Percentiles rank a stretch among this genome's conserved stretches.
Evolutionary conservation across 92 coral and sea anemone species (phyloP).

Genomic region (Epizoanthus fatuus): DNA sequence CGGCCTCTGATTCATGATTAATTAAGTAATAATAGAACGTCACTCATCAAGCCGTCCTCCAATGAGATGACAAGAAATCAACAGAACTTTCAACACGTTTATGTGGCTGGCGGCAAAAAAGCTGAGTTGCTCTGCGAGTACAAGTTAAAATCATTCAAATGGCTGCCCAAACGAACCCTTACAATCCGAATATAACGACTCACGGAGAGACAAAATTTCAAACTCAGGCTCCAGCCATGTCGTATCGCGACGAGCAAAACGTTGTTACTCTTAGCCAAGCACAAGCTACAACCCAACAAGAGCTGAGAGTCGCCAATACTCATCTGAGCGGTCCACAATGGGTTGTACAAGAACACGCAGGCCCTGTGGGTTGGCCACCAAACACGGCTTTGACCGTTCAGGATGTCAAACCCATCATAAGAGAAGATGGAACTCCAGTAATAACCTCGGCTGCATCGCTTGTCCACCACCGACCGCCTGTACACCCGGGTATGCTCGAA

Average conservation of each 20-base stretch:
- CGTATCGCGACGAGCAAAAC: slow-evolving; percentile 93
- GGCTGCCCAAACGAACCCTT: slow-evolving; percentile 94
- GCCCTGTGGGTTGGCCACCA: slow-evolving; percentile 98
- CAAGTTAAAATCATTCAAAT: slow-evolving; percentile 82
- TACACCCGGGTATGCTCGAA: slow-evolving; percentile 94
- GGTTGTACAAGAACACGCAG: slow-evolving; percentile 98
- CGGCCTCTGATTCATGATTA: slow-evolving; percentile 93
- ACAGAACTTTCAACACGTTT: slow-evolving; percentile 99
- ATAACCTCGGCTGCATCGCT: slow-evolving; percentile 93
- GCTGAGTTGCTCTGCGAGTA: slow-evolving; percentile 75
- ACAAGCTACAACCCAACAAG: slow-evolving; percentile 69
- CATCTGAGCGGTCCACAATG: slow-evolving; percentile 92
- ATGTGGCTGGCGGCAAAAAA: slow-evolving; percentile 98
- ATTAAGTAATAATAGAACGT: slow-evolving; percentile 99
- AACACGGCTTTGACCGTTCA: slow-evolving; percentile 88
- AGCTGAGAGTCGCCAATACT: slow-evolving; percentile 88
- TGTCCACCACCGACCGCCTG: slow-evolving; percentile 95
- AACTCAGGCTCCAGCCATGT: slow-evolving; percentile 87
- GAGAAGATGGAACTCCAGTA: slow-evolving; percentile 96
- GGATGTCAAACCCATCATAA: slow-evolving; percentile 94
- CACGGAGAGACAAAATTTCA: slow-evolving; percentile 93
- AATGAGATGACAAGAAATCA: slow-evolving; percentile 90
- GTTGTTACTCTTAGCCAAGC: slow-evolving; percentile 79
- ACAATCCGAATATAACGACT: slow-evolving; percentile 85
- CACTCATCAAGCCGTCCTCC: slow-evolving; percentile 95